These are phyloP conservation scores for Diglossa cyanea DNA, from an alignment of 2,797 vertebrate genomes.

Conservation along the genomic window DNA sequence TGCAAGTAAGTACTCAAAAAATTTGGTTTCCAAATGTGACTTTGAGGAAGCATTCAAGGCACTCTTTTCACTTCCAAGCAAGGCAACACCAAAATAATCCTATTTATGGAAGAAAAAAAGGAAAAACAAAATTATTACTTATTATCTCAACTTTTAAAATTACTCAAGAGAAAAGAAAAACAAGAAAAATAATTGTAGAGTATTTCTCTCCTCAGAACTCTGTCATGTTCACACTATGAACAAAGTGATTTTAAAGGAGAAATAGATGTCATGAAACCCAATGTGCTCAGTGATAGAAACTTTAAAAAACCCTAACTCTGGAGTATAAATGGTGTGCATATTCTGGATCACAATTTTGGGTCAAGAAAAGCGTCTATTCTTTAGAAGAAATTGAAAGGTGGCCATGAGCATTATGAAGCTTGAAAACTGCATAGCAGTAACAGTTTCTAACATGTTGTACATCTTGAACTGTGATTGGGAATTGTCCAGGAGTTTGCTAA, in stretches of 20 bases:
- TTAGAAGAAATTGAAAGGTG: not conserved
- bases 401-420: not conserved
- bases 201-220: not conserved
- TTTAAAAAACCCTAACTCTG: not conserved
- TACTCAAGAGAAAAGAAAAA: not conserved
- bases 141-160: not conserved
- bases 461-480: not conserved
- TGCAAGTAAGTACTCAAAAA: not conserved
- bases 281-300: not conserved
- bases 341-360: not conserved
- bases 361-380: not conserved
- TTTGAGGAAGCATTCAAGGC: not conserved
- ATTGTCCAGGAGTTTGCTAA: not conserved
- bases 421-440: not conserved
- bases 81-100: not conserved
- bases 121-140: not conserved
- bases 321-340: not conserved
- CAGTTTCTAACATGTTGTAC: not conserved
- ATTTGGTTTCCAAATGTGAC: not conserved
- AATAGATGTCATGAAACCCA: not conserved
- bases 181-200: not conserved
- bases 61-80: not conserved
- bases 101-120: not conserved
- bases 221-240: not conserved
- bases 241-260: not conserved